These are phyloP conservation scores for Prunella strophiata DNA, from an alignment of 2,797 vertebrate species.

Conservation along the genomic window DNA sequence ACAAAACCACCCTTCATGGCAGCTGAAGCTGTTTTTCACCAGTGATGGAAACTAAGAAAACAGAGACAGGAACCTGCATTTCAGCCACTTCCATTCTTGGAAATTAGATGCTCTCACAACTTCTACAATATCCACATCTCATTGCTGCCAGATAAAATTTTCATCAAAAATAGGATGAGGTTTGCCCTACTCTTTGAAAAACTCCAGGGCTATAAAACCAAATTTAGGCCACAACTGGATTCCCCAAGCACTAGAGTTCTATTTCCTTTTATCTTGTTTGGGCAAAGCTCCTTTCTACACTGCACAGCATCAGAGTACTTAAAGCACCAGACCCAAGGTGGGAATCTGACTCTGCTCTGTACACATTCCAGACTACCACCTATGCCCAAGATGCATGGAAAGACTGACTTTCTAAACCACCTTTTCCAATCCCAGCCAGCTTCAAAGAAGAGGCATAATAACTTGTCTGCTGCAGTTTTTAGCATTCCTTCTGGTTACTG, in stretches of 20 bases:
- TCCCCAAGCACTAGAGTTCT: not conserved
- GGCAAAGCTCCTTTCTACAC: not conserved
- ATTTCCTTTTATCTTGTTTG: not conserved
- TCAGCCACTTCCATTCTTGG: constrained; percentile 36
- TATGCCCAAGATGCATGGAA: not conserved
- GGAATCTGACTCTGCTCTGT: not conserved
- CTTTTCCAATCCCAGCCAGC: not conserved
- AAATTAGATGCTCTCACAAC: not conserved
- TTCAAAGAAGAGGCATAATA: not conserved
- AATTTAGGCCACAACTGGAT: not conserved
- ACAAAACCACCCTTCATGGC: not conserved
- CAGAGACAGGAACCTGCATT: not conserved
- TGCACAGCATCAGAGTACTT: not conserved
- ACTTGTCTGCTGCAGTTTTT: constrained; percentile 9
- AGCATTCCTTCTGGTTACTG: not conserved
- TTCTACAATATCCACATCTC: not conserved
- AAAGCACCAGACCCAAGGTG: not conserved
- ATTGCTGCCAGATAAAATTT: not conserved
- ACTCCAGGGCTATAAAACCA: not conserved
- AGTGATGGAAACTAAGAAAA: not conserved
- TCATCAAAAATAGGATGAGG: not conserved
- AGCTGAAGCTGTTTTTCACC: constrained; percentile 26
- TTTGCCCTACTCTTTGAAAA: not conserved
- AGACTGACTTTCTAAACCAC: constrained; percentile 12
- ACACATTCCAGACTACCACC: not conserved